Conservation (phyloP, 1,140 invertebrate genomes). For the Drosophila pseudoobscura region DNA sequence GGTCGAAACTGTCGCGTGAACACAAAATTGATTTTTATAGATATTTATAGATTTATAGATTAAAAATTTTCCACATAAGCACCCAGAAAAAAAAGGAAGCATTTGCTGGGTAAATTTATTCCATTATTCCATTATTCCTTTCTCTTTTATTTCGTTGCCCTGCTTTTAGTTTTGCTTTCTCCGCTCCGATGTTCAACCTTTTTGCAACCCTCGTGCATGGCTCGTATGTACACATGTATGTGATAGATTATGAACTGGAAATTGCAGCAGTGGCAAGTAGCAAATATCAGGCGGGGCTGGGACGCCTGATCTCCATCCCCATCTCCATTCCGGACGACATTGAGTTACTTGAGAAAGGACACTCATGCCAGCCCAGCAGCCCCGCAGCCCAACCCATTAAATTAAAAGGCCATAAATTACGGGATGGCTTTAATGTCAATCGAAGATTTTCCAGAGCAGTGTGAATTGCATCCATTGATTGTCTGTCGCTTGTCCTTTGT, state of each 20-base stretch:
- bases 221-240: conserved; percentile 32
- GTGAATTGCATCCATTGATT: conserved; percentile 72
- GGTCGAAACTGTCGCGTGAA: conserved; percentile 70
- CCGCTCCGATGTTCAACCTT: conserved; percentile 21
- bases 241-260: conserved; percentile 76
- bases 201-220: conserved; percentile 63
- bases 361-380: conserved; percentile 29
- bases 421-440: conserved; percentile 69
- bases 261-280: conserved; percentile 61
- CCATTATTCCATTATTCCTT: conserved; percentile 54
- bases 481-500: conserved; percentile 42
- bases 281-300: conserved; percentile 29
- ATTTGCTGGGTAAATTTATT: conserved; percentile 73
- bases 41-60: conserved; percentile 82
- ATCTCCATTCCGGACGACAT: conserved; percentile 57
- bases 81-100: conserved; percentile 56
- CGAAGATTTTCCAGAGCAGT: conserved; percentile 70
- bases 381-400: conserved; percentile 74
- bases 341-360: conserved; percentile 57
- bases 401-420: conserved; percentile 82
- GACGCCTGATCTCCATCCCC: conserved; percentile 7
- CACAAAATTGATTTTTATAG: conserved; percentile 81
- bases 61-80: conserved; percentile 78
- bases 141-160: conserved; percentile 15
- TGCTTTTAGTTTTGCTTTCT: conserved; percentile 34